Evolutionary conservation across 2,113 vertebrate species (phyloP), one percentile per base, ranked within the genome.

Genomic region (Grammatotria lemairii): DNA sequence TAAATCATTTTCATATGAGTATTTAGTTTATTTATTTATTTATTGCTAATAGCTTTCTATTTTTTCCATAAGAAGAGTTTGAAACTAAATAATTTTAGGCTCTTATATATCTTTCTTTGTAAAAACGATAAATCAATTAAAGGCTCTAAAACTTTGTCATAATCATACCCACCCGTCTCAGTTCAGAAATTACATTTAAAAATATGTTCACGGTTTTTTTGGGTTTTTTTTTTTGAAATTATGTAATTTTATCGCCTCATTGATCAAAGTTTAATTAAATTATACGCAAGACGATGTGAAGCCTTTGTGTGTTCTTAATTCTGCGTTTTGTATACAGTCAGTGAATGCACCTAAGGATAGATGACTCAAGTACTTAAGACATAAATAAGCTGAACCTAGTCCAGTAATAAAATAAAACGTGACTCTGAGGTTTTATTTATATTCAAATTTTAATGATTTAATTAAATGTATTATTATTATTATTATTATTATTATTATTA

Each of bases 191-290:
- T 9, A 21, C 35, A 70, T 70, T 5, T 9, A 68, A 68, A 68
- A 68, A 40, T 40, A 21, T 8, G 11, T 21, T 40, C 35, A 40
- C 7, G 11, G 1, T 5, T 9, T 12, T 23, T 10, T 6, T 3
- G 10, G 0, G 0, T 0, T 3, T 1, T 6, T 1, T 4, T 58
- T 21, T 5, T 58, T 28, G 0, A 14, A 70, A 70, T 70, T 14
- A 0, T 23, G 5, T n/a, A 40, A 23, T 42, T 42, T 42, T 16
- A 1, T 42, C 3, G 23, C 65, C 38, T 70, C 65, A 42, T 5
- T 70, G 2, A 23, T 16, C 8, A 23, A 42, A 23, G 21, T 70
- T 42, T 16, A 23, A 70, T 40, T 42, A 0, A 70, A 23, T 23
- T 42, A 23, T 9, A 42, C 2, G 12, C 5, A 70, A 70, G 8